A percentile compares a stretch with the other conserved stretches of the same genome.
phyloP scores from a whole-genome alignment of 2,888 invertebrate species.

The Thera obeliscata region DNA sequence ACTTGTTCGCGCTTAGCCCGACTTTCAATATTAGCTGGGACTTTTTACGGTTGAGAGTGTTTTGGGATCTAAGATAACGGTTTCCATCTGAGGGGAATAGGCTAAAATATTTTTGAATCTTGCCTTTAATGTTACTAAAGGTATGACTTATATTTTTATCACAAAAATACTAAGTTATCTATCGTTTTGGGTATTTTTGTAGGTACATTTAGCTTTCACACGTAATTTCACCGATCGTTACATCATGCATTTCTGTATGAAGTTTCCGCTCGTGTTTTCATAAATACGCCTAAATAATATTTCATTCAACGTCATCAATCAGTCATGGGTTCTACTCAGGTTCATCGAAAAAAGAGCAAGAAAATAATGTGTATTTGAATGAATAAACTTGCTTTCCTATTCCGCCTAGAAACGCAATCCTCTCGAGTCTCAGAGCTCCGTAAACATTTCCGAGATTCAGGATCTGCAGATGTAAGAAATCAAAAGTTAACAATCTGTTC shows the following conservation, averaged over 20 bases:
- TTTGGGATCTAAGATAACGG: conserved; percentile 27
- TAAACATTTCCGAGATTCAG: conserved; percentile 29
- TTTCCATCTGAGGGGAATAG: conserved; percentile 5
- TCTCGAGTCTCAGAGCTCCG: conserved; percentile 14
- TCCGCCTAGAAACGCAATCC: conserved; percentile 11
- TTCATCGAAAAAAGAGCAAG: neutral
- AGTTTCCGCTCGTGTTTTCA: neutral
- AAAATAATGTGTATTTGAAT: conserved; percentile 1
- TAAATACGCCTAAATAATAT: neutral
- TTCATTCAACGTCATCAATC: neutral
- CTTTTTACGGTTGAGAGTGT: conserved; percentile 35
- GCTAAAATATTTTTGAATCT: neutral
- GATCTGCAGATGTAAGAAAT: conserved; percentile 39
- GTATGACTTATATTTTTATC: neutral
- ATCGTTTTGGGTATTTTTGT: neutral
- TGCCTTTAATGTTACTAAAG: neutral
- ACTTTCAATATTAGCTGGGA: conserved; percentile 57
- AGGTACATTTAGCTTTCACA: neutral
- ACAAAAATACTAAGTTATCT: no score
- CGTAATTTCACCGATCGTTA: neutral
- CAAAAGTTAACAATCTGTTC: conserved; percentile 44
- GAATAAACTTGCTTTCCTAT: neutral
- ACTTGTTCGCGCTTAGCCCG: conserved; percentile 56
- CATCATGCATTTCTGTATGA: neutral
- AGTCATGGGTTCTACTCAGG: neutral